Evolutionary conservation across 1,140 invertebrate species (phyloP).

Genomic region (Pseudomyrmex pallidus): DNA sequence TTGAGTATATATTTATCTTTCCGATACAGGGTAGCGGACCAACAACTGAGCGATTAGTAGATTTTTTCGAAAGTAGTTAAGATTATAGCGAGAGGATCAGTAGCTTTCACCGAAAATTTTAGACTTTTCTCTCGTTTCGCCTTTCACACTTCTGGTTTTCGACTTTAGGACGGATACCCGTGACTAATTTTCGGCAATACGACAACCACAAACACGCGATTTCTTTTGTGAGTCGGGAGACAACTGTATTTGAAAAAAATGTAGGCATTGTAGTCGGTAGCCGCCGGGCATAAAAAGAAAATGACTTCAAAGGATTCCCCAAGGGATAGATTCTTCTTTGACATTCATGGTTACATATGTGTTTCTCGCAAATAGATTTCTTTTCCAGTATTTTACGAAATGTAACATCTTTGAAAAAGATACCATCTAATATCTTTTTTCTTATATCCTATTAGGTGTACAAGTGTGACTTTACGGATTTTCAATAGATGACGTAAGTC

Average conservation of each 20-base stretch:
- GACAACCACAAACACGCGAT: constrained; percentile 72
- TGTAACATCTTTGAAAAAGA: neutral
- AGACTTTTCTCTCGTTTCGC: constrained; percentile 57
- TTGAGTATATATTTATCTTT: neutral
- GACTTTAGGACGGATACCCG: constrained; percentile 65
- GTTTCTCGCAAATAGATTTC: neutral
- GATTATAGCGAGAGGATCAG: constrained; percentile 17
- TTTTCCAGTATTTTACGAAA: neutral
- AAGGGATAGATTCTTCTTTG: neutral
- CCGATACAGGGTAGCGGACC: neutral
- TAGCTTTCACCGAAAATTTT: constrained; percentile 76
- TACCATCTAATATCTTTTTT: neutral
- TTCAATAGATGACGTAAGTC: no score
- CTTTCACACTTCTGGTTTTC: constrained; percentile 65
- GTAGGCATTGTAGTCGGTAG: neutral
- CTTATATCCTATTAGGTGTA: no score
- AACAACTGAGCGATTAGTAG: constrained; percentile 57
- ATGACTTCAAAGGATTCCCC: neutral
- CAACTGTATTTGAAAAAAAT: constrained; percentile 21
- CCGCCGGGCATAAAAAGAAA: neutral
- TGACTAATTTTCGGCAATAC: constrained; percentile 76
- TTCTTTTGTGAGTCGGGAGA: constrained; percentile 70
- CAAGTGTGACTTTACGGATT: no score
- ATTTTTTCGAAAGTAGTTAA: neutral
- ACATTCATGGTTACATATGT: neutral